A percentile compares a stretch with the other conserved stretches of the same genome.
phyloP scores from a whole-genome alignment of 2,888 invertebrate genomes.

The Heterodera filipjevi region DNA sequence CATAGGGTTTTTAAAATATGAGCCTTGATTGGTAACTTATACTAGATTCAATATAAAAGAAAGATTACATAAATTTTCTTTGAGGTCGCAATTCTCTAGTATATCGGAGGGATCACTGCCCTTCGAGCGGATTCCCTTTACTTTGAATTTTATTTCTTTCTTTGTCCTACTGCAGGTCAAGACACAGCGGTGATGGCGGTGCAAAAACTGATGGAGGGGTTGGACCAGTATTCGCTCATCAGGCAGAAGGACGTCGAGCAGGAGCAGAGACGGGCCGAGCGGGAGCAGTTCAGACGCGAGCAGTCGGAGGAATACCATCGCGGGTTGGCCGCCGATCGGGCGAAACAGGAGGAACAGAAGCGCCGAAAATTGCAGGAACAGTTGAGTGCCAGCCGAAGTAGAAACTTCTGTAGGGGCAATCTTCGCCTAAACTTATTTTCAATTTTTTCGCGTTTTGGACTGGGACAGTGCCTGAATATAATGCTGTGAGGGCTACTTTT shows the following conservation, averaged over 20 bases:
- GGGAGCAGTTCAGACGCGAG: constrained; percentile 53
- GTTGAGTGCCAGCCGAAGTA: constrained; percentile 20
- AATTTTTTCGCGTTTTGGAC: too few relatives aligned
- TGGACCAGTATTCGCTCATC: constrained; percentile 49
- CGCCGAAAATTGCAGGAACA: constrained; percentile 33
- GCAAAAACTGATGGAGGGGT: constrained; percentile 49
- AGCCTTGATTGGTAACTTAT: too few relatives aligned
- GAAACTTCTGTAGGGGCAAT: too few relatives aligned
- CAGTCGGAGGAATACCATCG: constrained; percentile 57
- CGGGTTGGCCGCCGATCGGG: constrained; percentile 53
- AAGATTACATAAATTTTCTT: too few relatives aligned
- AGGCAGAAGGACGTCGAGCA: constrained; percentile 41
- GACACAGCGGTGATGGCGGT: constrained; percentile 41
- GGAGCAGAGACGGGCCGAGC: constrained; percentile 49
- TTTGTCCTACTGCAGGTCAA: constrained; percentile 35
- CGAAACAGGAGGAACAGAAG: constrained; percentile 50
- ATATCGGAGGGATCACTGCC: too few relatives aligned
- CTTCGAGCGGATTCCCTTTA: too few relatives aligned
- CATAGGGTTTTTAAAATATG: too few relatives aligned
- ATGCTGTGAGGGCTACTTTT: too few relatives aligned
- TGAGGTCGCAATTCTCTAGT: too few relatives aligned
- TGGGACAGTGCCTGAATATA: too few relatives aligned
- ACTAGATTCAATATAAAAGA: too few relatives aligned
- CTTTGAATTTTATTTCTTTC: background rate
- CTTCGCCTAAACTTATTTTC: too few relatives aligned